phyloP scores from a whole-genome alignment of 2,888 invertebrate genomes.

The Blomia tropicalis region DNA sequence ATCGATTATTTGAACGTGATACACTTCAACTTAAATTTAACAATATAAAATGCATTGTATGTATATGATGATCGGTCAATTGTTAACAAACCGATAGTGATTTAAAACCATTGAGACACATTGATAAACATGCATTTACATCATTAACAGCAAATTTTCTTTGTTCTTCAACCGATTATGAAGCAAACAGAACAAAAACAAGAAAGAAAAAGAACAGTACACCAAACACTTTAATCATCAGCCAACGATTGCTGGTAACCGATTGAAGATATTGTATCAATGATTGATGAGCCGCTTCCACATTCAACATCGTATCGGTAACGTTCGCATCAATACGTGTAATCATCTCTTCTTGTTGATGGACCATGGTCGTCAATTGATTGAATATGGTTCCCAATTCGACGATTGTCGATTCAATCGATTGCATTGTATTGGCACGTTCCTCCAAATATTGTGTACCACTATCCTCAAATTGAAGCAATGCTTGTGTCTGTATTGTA shows the following conservation, averaged over 20 bases:
- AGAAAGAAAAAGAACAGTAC: conserved; percentile 97
- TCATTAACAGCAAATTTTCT: no score
- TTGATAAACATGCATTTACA: no score
- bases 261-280: conserved; percentile 94
- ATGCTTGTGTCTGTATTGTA: conserved; percentile 19
- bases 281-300: conserved; percentile 92
- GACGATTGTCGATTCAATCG: conserved; percentile 94
- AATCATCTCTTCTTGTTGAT: conserved; percentile 86
- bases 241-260: conserved; percentile 88
- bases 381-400: conserved; percentile 94
- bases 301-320: conserved; percentile 83
- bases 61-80: no score
- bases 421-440: conserved; percentile 95
- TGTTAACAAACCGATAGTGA: no score
- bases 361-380: conserved; percentile 88
- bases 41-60: no score
- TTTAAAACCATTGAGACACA: no score
- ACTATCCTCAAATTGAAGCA: conserved; percentile 33
- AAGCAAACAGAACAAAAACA: conserved; percentile 77
- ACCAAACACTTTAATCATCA: conserved; percentile 98
- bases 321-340: conserved; percentile 85
- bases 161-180: no score
- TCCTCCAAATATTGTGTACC: conserved; percentile 69
- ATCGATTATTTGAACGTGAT: no score
- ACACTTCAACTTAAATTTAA: no score